phyloP scores from a whole-genome alignment of 2,797 vertebrate species.

The Gorsachius magnificus region DNA sequence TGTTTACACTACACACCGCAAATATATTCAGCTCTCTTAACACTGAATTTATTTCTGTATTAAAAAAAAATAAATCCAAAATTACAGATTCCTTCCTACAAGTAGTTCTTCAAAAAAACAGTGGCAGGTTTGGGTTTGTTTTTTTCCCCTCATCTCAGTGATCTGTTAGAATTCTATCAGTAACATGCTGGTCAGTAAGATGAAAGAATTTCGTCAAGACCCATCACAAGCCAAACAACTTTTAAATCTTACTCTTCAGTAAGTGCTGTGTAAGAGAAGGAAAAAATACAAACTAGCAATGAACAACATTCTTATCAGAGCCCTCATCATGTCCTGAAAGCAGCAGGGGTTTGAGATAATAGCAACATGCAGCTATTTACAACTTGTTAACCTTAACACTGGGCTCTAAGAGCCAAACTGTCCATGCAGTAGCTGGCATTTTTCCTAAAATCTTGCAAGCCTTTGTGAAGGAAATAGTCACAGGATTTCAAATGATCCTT shows the following conservation, averaged over 20 bases:
- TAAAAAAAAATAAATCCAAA: not conserved
- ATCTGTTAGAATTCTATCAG: not conserved
- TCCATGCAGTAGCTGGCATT: slow-evolving; percentile 28
- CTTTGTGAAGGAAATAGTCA: not conserved
- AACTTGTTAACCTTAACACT: slow-evolving; percentile 64
- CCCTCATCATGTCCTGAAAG: slow-evolving; percentile 32
- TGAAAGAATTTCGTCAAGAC: not conserved
- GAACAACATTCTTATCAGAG: slow-evolving; percentile 21
- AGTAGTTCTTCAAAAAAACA: not conserved
- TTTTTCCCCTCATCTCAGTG: not conserved
- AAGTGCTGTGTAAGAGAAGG: not conserved
- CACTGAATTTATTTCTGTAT: not conserved
- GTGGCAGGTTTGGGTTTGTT: not conserved
- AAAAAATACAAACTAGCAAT: not conserved
- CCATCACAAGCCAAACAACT: not conserved
- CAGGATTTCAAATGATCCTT: slow-evolving; percentile 1
- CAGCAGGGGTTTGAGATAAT: slow-evolving; percentile 54
- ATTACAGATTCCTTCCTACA: not conserved
- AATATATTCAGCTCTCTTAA: slow-evolving; percentile 41
- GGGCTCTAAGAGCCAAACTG: slow-evolving; percentile 42
- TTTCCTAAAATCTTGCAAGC: slow-evolving; percentile 30
- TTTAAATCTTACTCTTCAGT: not conserved
- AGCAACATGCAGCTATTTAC: slow-evolving; percentile 55
- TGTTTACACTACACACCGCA: not conserved
- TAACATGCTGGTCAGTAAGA: not conserved